phyloP scores from a whole-genome alignment of 2,113 vertebrate species.

The Chinchilla lanigera region DNA sequence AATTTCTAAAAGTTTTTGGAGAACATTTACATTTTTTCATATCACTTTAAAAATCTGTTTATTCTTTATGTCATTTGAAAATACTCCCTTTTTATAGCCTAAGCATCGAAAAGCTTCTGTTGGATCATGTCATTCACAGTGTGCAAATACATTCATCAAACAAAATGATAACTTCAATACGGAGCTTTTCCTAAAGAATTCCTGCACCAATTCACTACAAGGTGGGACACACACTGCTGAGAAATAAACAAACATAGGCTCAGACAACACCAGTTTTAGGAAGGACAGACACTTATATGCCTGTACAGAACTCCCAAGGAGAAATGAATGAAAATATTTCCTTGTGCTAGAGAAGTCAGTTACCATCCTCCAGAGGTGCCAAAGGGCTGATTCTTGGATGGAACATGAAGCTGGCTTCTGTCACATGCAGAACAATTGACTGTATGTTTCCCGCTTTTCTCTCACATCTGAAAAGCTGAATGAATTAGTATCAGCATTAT shows the following conservation, averaged over 20 bases:
- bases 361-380: constrained; percentile 47
- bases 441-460: neutral
- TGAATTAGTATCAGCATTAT: neutral
- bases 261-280: constrained; percentile 65
- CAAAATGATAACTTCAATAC: neutral
- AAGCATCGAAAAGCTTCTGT: neutral
- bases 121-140: neutral
- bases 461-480: neutral
- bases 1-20: neutral
- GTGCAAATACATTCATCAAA: neutral
- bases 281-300: constrained; percentile 58
- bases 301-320: constrained; percentile 23
- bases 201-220: neutral
- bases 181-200: constrained; percentile 28
- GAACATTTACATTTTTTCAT: neutral
- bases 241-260: neutral
- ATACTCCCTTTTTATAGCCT: neutral
- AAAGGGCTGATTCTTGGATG: constrained; percentile 70
- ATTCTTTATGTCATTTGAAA: neutral
- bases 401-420: neutral
- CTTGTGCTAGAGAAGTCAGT: constrained; percentile 70
- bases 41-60: neutral
- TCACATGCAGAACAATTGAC: neutral
- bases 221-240: neutral
- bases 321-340: constrained; percentile 63